Conservation (phyloP, 2,888 invertebrate species). For the Tricholauxania praeusta region DNA sequence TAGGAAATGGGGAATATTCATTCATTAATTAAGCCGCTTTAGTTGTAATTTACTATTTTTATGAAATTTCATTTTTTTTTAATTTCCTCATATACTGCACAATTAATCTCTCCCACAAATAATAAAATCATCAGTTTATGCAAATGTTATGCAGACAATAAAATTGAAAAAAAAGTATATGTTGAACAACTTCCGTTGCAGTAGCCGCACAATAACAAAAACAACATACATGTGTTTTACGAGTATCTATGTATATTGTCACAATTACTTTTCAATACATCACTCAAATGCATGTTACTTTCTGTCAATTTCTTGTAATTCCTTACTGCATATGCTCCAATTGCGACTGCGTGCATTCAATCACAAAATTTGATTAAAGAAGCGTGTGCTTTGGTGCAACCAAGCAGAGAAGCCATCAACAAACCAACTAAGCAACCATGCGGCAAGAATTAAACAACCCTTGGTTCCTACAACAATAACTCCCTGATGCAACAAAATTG, state of each 20-base stretch:
- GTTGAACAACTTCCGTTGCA: constrained; percentile 5
- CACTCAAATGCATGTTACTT: no score
- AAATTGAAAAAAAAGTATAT: neutral
- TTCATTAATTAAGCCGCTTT: no score
- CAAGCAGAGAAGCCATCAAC: no score
- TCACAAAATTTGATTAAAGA: constrained; percentile 25
- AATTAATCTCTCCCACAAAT: no score
- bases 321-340: neutral
- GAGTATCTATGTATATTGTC: no score
- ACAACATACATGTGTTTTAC: neutral
- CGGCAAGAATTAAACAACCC: constrained; percentile 10
- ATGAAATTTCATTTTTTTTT: no score
- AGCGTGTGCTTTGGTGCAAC: constrained; percentile 6
- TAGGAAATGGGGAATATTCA: no score
- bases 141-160: neutral
- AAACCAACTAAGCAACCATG: neutral
- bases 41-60: no score
- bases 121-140: neutral
- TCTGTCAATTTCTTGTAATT: no score
- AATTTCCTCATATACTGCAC: no score
- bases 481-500: no score
- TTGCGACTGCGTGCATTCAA: constrained; percentile 15
- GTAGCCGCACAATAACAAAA: neutral
- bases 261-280: no score
- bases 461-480: neutral